Evolutionary conservation across 1,140 invertebrate species (phyloP).

Genomic region (Alviniconcha marisindica): DNA sequence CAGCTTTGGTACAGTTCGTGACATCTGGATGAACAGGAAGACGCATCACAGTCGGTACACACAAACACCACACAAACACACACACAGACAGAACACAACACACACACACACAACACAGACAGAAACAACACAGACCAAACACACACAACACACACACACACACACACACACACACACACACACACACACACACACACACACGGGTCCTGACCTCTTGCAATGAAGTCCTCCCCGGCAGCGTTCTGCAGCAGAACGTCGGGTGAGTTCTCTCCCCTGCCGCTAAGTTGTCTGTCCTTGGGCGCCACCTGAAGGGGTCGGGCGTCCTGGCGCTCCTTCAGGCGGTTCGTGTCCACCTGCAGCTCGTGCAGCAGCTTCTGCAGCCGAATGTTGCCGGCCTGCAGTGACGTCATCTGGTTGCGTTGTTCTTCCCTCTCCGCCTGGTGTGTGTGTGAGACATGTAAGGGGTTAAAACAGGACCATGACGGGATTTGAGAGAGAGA

Average conservation of each 20-base stretch:
- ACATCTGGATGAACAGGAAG: too few relatives aligned
- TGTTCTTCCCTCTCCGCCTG: constrained; percentile 40
- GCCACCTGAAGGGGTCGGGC: background rate
- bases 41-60: too few relatives aligned
- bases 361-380: constrained; percentile 32
- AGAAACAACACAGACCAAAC: too few relatives aligned
- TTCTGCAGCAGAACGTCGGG: constrained; percentile 15
- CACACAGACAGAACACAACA: too few relatives aligned
- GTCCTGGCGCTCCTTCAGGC: constrained; percentile 35
- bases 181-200: too few relatives aligned
- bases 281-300: background rate
- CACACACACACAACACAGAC: too few relatives aligned
- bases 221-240: constrained; percentile 26
- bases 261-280: constrained; percentile 26
- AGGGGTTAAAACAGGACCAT: background rate
- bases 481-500: background rate
- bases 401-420: constrained; percentile 29
- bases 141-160: too few relatives aligned
- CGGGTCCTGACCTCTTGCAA: constrained; percentile 29
- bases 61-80: too few relatives aligned
- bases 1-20: too few relatives aligned
- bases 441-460: background rate
- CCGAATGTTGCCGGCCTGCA: constrained; percentile 15
- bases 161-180: too few relatives aligned
- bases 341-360: constrained; percentile 35